Percentiles rank a stretch among this genome's conserved stretches.
These are phyloP conservation scores for Phataginus tricuspis DNA, from an alignment of 2,797 vertebrate species.

Conservation along the genomic window DNA sequence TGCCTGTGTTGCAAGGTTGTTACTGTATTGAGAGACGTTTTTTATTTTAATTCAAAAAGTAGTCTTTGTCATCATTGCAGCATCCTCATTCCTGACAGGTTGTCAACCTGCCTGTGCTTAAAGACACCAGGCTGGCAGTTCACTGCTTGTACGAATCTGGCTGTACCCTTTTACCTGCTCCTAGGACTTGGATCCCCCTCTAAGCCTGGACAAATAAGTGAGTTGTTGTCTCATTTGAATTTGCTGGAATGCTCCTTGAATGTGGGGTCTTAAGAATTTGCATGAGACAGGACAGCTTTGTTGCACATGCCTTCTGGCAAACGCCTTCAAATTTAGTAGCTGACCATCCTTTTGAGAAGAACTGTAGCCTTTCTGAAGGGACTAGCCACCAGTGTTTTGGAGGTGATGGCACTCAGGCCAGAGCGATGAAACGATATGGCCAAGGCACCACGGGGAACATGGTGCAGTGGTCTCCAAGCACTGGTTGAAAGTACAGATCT, in stretches of 20 bases:
- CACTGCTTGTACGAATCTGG: not conserved
- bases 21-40: not conserved
- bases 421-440: not conserved
- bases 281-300: not conserved
- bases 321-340: not conserved
- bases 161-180: not conserved
- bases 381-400: not conserved
- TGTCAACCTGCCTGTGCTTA: not conserved
- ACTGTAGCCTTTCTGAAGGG: not conserved
- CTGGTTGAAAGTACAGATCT: not conserved
- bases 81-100: not conserved
- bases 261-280: not conserved
- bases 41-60: not conserved
- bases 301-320: not conserved
- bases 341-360: not conserved
- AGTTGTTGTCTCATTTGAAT: not conserved
- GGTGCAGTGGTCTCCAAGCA: not conserved
- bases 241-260: not conserved
- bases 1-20: not conserved
- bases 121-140: not conserved
- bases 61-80: not conserved
- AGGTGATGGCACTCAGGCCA: not conserved
- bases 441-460: not conserved
- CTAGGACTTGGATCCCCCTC: not conserved
- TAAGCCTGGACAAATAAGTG: not conserved